Conservation (phyloP, 2,888 invertebrate species). For the Aspidiotus destructor region DNA sequence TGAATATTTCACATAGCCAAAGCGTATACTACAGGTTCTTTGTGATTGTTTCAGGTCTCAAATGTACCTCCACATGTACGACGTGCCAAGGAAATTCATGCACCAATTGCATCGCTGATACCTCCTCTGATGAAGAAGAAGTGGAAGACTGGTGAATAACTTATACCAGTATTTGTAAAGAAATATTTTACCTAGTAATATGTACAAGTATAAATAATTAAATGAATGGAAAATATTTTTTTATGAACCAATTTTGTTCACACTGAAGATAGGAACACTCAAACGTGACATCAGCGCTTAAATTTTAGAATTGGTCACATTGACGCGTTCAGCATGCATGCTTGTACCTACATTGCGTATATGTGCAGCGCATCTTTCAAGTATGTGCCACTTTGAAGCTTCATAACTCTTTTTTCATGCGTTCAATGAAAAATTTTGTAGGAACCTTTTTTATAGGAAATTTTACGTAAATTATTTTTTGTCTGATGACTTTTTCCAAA, state of each 20-base stretch:
- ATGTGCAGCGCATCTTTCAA: background rate
- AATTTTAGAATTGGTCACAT: background rate
- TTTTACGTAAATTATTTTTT: slow-evolving; percentile 5
- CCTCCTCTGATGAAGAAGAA: background rate
- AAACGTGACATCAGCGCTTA: background rate
- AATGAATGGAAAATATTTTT: background rate
- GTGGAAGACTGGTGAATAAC: background rate
- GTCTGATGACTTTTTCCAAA: slow-evolving; percentile 7
- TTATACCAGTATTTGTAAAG: no score
- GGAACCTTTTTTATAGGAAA: slow-evolving; percentile 4
- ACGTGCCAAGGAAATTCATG: background rate
- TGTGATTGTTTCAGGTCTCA: background rate
- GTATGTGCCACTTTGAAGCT: background rate
- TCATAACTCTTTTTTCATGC: background rate
- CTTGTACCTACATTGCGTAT: background rate
- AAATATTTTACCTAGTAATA: no score
- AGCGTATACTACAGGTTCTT: background rate
- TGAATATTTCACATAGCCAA: background rate
- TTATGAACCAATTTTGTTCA: background rate
- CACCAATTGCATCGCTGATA: background rate
- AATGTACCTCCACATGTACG: background rate
- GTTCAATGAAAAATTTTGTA: slow-evolving; percentile 5
- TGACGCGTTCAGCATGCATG: background rate
- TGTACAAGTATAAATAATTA: no score
- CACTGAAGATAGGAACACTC: background rate